A percentile compares a stretch with the other conserved stretches of the same genome.
Conservation (phyloP, 2,888 invertebrate genomes). For the Drosophila neutralis region DNA sequence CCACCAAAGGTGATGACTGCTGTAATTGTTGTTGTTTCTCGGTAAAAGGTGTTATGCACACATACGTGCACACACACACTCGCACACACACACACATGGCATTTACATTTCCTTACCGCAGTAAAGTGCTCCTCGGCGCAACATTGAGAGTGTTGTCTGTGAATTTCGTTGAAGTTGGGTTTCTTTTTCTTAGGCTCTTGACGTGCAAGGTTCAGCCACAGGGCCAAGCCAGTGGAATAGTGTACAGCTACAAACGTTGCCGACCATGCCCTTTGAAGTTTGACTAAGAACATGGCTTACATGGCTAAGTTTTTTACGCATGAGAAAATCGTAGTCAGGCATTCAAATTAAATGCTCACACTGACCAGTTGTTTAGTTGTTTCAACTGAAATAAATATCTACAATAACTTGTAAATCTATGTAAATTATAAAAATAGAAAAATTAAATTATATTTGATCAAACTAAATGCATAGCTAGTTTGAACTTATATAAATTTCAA, state of each 20-base stretch:
- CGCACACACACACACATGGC: slow-evolving; percentile 25
- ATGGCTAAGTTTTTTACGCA: slow-evolving; percentile 22
- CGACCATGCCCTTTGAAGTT: slow-evolving; percentile 57
- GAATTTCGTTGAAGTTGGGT: slow-evolving; percentile 58
- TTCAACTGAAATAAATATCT: background rate
- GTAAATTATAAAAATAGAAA: background rate
- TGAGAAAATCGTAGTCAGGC: slow-evolving; percentile 20
- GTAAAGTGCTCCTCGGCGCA: slow-evolving; percentile 48
- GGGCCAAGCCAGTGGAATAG: slow-evolving; percentile 21
- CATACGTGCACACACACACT: slow-evolving; percentile 35
- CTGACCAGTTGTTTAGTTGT: background rate
- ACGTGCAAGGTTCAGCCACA: slow-evolving; percentile 30
- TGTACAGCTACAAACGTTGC: slow-evolving; percentile 24
- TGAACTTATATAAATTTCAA: too few relatives aligned
- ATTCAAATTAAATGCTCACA: slow-evolving; percentile 4
- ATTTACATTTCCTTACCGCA: slow-evolving; percentile 65
- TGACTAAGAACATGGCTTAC: slow-evolving; percentile 33
- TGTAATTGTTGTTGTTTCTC: slow-evolving; percentile 79
- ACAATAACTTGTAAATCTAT: background rate
- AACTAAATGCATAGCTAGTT: background rate
- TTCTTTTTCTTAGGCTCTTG: slow-evolving; percentile 34
- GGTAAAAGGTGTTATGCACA: slow-evolving; percentile 77
- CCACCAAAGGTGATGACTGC: slow-evolving; percentile 80
- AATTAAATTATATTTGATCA: background rate
- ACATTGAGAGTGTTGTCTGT: slow-evolving; percentile 47